A percentile compares a stretch with the other conserved stretches of the same genome.
phyloP scores from a whole-genome alignment of 2,888 invertebrate species.

The Autographa gamma region DNA sequence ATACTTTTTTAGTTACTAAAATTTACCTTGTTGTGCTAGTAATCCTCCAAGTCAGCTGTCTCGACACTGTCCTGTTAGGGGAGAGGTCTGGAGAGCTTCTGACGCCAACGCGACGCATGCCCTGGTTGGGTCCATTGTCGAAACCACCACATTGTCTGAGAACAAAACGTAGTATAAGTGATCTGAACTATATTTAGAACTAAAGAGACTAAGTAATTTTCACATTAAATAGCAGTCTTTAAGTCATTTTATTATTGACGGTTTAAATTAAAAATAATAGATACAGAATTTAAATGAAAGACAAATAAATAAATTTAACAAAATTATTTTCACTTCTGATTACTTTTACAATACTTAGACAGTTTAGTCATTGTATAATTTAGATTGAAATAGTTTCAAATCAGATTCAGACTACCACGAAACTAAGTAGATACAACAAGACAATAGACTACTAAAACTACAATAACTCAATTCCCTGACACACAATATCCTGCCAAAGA shows the following conservation, averaged over 20 bases:
- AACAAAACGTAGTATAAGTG: conserved; percentile 10
- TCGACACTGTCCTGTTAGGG: conserved; percentile 73
- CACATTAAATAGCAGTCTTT: no score
- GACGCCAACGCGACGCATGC: conserved; percentile 73
- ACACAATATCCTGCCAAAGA: conserved; percentile 10
- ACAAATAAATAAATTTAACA: no score
- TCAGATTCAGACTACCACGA: neutral
- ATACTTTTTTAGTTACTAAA: neutral
- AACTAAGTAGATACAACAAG: conserved; percentile 17
- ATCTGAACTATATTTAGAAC: neutral
- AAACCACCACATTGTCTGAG: conserved; percentile 83
- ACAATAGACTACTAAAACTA: conserved; percentile 9
- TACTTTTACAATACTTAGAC: no score
- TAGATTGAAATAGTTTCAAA: neutral
- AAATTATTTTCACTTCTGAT: no score
- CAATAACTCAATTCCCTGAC: conserved; percentile 15
- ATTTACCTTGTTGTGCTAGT: conserved; percentile 75
- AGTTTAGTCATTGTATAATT: no score
- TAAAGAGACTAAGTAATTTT: neutral
- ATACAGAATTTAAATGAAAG: no score
- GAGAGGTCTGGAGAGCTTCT: conserved; percentile 82
- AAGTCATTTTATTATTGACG: no score
- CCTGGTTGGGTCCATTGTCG: conserved; percentile 76
- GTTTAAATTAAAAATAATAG: no score
- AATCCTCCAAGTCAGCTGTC: conserved; percentile 84